These are phyloP conservation scores for Gorsachius magnificus DNA, from an alignment of 2,797 vertebrate genomes.

Conservation along the genomic window DNA sequence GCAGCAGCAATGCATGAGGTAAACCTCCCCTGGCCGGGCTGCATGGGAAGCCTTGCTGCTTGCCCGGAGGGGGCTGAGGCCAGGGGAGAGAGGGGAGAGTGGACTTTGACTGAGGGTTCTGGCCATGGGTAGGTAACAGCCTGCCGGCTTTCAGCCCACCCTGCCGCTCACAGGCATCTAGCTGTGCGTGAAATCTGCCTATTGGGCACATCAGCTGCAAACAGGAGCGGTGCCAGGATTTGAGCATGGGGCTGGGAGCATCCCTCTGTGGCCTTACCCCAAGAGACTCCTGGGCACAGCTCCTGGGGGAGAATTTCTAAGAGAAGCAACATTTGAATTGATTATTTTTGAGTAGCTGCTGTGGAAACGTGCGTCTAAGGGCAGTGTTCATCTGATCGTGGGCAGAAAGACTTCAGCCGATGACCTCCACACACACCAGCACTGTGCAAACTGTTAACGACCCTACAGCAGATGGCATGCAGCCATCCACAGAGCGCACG, in stretches of 20 bases:
- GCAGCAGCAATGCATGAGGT: not conserved
- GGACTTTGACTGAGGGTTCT: not conserved
- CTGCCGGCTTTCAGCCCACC: not conserved
- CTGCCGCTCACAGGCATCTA: rapidly evolving
- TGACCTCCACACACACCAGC: not conserved
- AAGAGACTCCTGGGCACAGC: not conserved
- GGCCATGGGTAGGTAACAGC: not conserved
- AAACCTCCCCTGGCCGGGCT: not conserved
- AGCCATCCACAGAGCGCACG: not conserved
- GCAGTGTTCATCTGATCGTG: rapidly evolving
- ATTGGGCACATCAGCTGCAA: not conserved
- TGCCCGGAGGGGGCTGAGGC: not conserved
- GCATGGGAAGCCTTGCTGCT: not conserved
- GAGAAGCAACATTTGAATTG: not conserved
- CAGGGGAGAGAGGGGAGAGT: not conserved
- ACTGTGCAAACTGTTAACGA: rapidly evolving
- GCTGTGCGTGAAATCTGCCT: not conserved
- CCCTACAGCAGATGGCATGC: not conserved
- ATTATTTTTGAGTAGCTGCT: not conserved
- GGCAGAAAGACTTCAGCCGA: not conserved
- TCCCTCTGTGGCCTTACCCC: not conserved
- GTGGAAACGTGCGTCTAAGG: not conserved
- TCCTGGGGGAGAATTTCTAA: not conserved
- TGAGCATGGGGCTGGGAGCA: rapidly evolving
- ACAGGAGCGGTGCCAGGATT: rapidly evolving